These are phyloP conservation scores for Scaeva pyrastri DNA, from an alignment of 2,888 invertebrate genomes.

Conservation along the genomic window DNA sequence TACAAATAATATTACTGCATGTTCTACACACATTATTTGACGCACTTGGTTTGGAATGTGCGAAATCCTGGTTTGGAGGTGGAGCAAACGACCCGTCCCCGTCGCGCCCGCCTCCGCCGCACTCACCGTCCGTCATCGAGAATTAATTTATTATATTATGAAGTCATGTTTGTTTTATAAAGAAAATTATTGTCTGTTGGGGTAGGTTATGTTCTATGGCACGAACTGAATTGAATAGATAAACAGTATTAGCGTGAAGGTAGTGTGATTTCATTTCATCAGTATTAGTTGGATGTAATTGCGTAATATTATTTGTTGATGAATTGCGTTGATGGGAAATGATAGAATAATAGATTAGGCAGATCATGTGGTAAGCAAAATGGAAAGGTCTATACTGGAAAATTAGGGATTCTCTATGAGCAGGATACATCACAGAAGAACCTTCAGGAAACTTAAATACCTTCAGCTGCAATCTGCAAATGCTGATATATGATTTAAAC, in stretches of 20 bases:
- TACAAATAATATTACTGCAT: slow-evolving; percentile 20
- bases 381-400: too few species aligned
- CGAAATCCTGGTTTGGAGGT: slow-evolving; percentile 71
- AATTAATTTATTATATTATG: slow-evolving; percentile 21
- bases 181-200: slow-evolving; percentile 24
- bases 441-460: too few species aligned
- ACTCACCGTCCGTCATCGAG: slow-evolving; percentile 23
- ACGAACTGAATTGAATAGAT: slow-evolving; percentile 1
- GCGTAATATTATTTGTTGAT: neutral
- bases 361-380: too few species aligned
- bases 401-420: too few species aligned
- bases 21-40: slow-evolving; percentile 48
- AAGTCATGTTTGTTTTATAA: slow-evolving; percentile 31
- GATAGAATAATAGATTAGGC: neutral
- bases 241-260: neutral
- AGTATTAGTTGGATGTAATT: neutral
- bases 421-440: too few species aligned
- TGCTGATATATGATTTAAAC: too few species aligned
- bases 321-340: neutral
- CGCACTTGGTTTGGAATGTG: slow-evolving; percentile 67
- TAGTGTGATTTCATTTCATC: neutral
- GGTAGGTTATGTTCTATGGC: slow-evolving; percentile 34
- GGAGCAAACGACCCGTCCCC: neutral
- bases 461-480: too few species aligned
- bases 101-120: too few species aligned